These are phyloP conservation scores for Papilio protenor DNA, from an alignment of 2,888 invertebrate species.

Conservation along the genomic window DNA sequence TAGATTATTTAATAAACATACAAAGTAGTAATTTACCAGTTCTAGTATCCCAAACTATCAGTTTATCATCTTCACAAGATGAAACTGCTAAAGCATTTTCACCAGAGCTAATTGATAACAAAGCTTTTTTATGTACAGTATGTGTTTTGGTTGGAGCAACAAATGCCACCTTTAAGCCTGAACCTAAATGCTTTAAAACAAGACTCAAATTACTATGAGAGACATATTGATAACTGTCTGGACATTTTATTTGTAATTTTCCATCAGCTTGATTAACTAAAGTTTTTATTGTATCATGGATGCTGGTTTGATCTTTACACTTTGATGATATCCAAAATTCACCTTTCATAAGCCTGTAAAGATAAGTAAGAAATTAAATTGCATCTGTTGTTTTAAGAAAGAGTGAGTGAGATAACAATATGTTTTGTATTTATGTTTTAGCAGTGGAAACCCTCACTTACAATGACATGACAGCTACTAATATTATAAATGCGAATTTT, in stretches of 20 bases:
- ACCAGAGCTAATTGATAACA: slow-evolving; percentile 85
- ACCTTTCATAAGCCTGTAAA: slow-evolving; percentile 72
- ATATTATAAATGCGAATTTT: no score
- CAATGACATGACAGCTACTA: neutral
- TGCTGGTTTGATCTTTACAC: slow-evolving; percentile 68
- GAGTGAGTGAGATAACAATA: neutral
- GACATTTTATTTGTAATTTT: slow-evolving; percentile 72
- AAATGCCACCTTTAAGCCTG: slow-evolving; percentile 77
- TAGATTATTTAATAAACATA: slow-evolving; percentile 50
- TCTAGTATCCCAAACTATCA: slow-evolving; percentile 86
- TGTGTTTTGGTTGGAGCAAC: slow-evolving; percentile 80
- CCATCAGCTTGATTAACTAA: slow-evolving; percentile 64
- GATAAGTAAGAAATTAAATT: slow-evolving; percentile 28
- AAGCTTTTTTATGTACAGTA: slow-evolving; percentile 76
- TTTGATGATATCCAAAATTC: slow-evolving; percentile 82
- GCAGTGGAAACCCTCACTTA: neutral
- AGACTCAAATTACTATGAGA: slow-evolving; percentile 72
- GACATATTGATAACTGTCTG: slow-evolving; percentile 72
- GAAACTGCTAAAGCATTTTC: slow-evolving; percentile 86
- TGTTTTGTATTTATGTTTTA: neutral
- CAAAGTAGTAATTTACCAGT: slow-evolving; percentile 71
- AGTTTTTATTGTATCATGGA: slow-evolving; percentile 73
- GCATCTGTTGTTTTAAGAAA: neutral
- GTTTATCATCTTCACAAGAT: slow-evolving; percentile 83
- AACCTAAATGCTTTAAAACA: slow-evolving; percentile 72